These are phyloP conservation scores for Gephyroberyx darwinii DNA, from an alignment of 2,797 vertebrate genomes.

Conservation along the genomic window DNA sequence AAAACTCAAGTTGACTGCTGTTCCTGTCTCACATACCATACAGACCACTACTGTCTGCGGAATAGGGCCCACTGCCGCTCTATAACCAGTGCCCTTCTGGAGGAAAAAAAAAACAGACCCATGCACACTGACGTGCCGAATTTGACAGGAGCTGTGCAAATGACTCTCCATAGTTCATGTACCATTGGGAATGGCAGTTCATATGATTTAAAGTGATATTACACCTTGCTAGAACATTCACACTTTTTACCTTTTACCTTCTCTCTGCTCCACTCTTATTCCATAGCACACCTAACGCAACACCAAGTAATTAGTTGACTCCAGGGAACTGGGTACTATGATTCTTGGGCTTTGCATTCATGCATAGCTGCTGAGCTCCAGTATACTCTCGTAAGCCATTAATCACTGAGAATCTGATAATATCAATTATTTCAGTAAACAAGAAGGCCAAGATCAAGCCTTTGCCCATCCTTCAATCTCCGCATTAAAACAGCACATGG, in stretches of 20 bases:
- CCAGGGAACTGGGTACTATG: constrained; percentile 56
- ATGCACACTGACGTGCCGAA: not conserved
- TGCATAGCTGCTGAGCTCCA: constrained; percentile 58
- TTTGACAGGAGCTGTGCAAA: not conserved
- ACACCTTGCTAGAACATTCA: constrained; percentile 29
- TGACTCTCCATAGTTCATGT: constrained; percentile 11
- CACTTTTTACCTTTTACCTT: constrained; percentile 6
- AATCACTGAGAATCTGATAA: constrained; percentile 75
- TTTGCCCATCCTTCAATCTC: constrained; percentile 62
- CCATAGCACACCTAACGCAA: constrained; percentile 37
- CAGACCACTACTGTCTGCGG: not conserved
- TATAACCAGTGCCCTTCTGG: not conserved
- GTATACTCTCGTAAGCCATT: constrained; percentile 68
- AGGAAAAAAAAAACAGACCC: not conserved
- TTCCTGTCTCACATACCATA: not conserved
- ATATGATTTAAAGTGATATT: constrained; percentile 24
- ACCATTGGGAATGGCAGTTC: constrained; percentile 10
- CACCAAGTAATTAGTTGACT: constrained; percentile 62
- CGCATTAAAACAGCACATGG: constrained; percentile 63
- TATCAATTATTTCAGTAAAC: constrained; percentile 79
- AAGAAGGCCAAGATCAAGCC: constrained; percentile 67
- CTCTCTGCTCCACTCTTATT: constrained; percentile 21
- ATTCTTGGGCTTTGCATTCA: constrained; percentile 61
- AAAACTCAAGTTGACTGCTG: not conserved
- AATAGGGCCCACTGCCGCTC: constrained; percentile 1